These are phyloP conservation scores for Drosophila neonasuta DNA, from an alignment of 2,888 invertebrate genomes.

Conservation along the genomic window DNA sequence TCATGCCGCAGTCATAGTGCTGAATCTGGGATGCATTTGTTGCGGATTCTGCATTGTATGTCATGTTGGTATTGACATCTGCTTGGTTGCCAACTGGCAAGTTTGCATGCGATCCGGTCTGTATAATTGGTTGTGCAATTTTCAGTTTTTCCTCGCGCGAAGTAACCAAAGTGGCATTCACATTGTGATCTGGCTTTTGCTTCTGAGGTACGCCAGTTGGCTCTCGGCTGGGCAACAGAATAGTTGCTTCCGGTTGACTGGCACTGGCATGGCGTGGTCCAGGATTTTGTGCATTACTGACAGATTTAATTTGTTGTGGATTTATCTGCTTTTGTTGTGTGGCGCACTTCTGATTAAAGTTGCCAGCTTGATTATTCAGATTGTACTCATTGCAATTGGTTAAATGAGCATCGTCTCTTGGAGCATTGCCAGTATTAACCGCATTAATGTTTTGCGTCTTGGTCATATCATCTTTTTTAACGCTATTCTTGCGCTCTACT, in stretches of 20 bases:
- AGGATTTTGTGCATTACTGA: conserved; percentile 59
- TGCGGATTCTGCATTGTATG: conserved; percentile 92
- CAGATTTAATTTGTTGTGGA: conserved; percentile 66
- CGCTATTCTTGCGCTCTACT: conserved; percentile 74
- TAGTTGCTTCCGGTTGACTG: conserved; percentile 48
- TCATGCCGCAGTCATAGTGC: conserved; percentile 91
- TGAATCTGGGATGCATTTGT: conserved; percentile 89
- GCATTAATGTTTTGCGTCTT: conserved; percentile 42
- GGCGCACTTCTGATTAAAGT: conserved; percentile 63
- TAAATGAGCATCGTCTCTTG: conserved; percentile 56
- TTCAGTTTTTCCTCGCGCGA: conserved; percentile 67
- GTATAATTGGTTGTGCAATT: conserved; percentile 46
- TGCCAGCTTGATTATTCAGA: conserved; percentile 58
- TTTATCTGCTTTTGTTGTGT: conserved; percentile 63
- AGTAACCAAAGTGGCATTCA: conserved; percentile 49
- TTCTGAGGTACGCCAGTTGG: conserved; percentile 51
- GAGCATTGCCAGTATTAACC: conserved; percentile 23
- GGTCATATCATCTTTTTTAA: conserved; percentile 78
- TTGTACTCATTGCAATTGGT: conserved; percentile 65
- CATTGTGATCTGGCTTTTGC: conserved; percentile 64
- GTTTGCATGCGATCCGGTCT: conserved; percentile 46
- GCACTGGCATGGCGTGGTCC: conserved; percentile 51
- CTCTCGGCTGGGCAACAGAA: conserved; percentile 51
- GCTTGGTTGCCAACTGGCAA: conserved; percentile 71
- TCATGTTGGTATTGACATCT: conserved; percentile 79